Evolutionary conservation across 53 echinoderm and acorn worm genomes (phyloP).

Genomic region (Holothuria scabra): DNA sequence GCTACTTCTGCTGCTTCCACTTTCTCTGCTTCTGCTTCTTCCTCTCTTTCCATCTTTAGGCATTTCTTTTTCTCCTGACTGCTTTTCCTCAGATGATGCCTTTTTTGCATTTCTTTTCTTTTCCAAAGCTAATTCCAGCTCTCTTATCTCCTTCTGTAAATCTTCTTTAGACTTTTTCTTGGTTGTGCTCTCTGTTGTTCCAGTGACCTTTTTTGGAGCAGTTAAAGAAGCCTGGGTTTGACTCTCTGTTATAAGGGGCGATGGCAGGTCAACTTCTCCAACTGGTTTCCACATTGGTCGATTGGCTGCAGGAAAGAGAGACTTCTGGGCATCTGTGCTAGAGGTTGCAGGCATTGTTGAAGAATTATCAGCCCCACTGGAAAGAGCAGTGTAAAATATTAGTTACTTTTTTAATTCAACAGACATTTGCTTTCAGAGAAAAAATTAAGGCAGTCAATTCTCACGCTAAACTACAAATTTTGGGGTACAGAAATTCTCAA

Average conservation of each 20-base stretch:
- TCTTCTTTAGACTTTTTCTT: constrained; percentile 42
- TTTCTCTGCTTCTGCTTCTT: constrained; percentile 11
- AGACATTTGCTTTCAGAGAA: too few relatives aligned
- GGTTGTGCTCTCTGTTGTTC: not conserved
- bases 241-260: constrained; percentile 12
- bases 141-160: constrained; percentile 39
- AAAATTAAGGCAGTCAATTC: too few relatives aligned
- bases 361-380: not conserved
- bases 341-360: not conserved
- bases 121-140: constrained; percentile 30
- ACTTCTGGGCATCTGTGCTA: not conserved
- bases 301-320: constrained; percentile 26
- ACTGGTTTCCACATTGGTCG: constrained; percentile 40
- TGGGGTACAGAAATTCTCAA: too few relatives aligned
- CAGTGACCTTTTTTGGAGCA: not conserved
- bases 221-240: not conserved
- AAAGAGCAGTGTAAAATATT: too few relatives aligned
- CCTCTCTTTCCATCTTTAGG: not conserved
- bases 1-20: constrained; percentile 10
- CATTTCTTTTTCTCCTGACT: not conserved
- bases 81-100: not conserved
- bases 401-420: too few relatives aligned
- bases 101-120: constrained; percentile 37
- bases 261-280: constrained; percentile 26
- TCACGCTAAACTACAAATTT: too few relatives aligned